Conservation (phyloP, 2,888 invertebrate genomes). For the Cephus rjabovi region DNA sequence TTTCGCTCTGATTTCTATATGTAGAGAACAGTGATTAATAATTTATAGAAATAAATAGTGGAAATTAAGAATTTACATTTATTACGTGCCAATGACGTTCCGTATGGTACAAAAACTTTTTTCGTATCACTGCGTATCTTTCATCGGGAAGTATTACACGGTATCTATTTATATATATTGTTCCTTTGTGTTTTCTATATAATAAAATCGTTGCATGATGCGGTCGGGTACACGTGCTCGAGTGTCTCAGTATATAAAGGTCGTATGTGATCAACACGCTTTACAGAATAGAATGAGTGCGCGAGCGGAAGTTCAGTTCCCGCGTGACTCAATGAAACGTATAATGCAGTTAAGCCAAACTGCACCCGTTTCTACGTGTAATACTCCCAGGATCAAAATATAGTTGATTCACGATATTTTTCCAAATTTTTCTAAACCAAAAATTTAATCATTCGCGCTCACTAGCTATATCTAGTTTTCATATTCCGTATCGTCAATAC, state of each 20-base stretch:
- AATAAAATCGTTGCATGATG: not conserved
- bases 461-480: not conserved
- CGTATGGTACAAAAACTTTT: not conserved
- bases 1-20: not conserved
- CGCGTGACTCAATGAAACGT: not conserved
- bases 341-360: not conserved
- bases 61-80: not conserved
- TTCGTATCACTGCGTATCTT: not conserved
- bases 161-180: not conserved
- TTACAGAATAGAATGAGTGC: not conserved
- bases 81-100: not conserved
- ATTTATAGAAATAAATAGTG: not conserved
- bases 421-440: not conserved
- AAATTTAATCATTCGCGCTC: not conserved
- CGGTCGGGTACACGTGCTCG: not conserved
- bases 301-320: not conserved
- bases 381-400: not conserved
- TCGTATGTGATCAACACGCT: not conserved
- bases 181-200: not conserved
- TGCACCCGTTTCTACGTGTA: not conserved
- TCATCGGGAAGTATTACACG: not conserved
- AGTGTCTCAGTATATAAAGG: not conserved
- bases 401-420: not conserved
- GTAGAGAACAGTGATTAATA: not conserved
- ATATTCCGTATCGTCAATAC: not conserved